These are phyloP conservation scores for Brachyalestes nurse DNA, from an alignment of 2,797 vertebrate genomes.

Conservation along the genomic window DNA sequence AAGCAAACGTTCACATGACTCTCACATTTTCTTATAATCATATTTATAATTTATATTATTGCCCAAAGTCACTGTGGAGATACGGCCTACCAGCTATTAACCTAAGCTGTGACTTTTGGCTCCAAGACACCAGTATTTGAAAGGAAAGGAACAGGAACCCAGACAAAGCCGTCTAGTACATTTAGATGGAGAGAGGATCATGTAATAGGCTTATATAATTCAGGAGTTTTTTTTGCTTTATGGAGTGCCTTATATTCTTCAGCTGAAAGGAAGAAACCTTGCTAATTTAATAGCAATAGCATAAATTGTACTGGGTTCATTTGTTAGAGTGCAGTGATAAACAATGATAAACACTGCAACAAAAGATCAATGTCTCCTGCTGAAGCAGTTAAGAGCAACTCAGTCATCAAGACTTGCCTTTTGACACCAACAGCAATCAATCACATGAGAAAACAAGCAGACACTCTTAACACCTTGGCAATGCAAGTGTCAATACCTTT, in stretches of 20 bases:
- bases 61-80: no score
- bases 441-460: neutral
- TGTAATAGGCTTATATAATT: neutral
- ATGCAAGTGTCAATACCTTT: no score
- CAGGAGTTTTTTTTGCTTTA: neutral
- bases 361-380: neutral
- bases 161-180: neutral
- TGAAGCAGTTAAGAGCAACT: neutral
- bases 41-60: no score
- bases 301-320: neutral
- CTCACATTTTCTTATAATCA: no score
- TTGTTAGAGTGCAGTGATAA: neutral
- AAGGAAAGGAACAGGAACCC: neutral
- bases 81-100: no score
- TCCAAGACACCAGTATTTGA: neutral
- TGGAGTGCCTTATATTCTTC: neutral
- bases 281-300: neutral
- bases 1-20: no score
- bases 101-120: neutral
- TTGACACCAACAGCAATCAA: conserved; percentile 5
- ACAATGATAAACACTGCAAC: neutral
- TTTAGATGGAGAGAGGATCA: neutral
- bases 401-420: no score
- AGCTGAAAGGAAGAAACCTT: neutral
- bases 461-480: no score